Base-by-base conservation (phyloP, 2,113 vertebrate genomes). In the Turnix velox region DNA sequence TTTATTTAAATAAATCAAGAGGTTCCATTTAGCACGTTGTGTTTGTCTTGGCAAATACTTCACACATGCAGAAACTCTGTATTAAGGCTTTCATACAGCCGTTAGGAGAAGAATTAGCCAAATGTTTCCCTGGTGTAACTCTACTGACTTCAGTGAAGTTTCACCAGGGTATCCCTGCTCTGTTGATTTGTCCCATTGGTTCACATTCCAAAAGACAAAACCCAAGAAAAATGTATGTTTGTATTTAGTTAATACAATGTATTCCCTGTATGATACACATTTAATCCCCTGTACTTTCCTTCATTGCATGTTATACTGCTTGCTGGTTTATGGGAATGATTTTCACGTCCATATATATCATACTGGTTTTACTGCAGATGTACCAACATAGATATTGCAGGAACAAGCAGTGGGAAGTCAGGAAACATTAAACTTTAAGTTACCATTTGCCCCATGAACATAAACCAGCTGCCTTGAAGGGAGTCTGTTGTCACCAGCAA, bases 1-100 rank as follows among this genome's bases (percentile, higher is more conserved):
- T 95, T 96, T 92, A 96, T 93, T 94, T 96, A 92, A 96, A 93
- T 95, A 96, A 93, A 95, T 95, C 87, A 95, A 92, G 91, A 94
- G 87, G 84, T 92, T 96, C 87, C 87, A 94, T 95, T 96, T 92
- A 94, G 87, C 84, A 93, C 25, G 3, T 94, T 93, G 92, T 30
- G 5, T 96, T 96, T 96, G 84, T 92, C 95, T 96, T 96, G 96
- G 96, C 96, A 91, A 82, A 55, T 71, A 54, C 81, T 93, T 93
- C 92, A 93, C 78, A 92, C 74, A 89, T 55, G 84, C 89, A 94
- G 74, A 92, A 94, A 94, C 68, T 94, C 88, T 93, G 66, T 93
- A 92, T 94, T 92, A 89, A 94, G 58, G 74, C 66, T 95, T 93
- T 93, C 89, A 58, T 95, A 82, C 67, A 91, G 91, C 91, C 55